phyloP scores from a whole-genome alignment of 2,888 invertebrate genomes.

The Calephelis perditalis region DNA sequence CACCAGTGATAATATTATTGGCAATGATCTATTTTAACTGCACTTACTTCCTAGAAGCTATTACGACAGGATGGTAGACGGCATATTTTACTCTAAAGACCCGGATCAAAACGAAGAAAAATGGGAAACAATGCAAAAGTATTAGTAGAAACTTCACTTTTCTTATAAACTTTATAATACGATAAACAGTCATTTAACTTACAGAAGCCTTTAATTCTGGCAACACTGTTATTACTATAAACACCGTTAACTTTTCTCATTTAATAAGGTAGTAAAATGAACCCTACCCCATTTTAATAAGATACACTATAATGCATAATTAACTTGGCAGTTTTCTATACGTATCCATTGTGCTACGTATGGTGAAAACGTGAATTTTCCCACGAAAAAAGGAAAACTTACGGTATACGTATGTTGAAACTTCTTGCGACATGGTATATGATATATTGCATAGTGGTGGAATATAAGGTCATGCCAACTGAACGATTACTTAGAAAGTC shows the following conservation, averaged over 20 bases:
- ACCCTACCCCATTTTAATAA: constrained; percentile 29
- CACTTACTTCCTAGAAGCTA: too few relatives aligned
- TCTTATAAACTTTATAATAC: not conserved
- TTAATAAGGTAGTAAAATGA: constrained; percentile 21
- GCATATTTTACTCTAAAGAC: too few relatives aligned
- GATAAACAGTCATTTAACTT: constrained; percentile 17
- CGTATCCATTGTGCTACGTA: constrained; percentile 49
- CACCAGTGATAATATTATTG: too few relatives aligned
- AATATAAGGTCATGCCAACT: constrained; percentile 29
- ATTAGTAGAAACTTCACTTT: too few relatives aligned
- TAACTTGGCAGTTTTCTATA: constrained; percentile 35
- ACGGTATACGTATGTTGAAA: constrained; percentile 54
- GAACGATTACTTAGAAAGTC: constrained; percentile 16
- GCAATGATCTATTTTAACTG: too few relatives aligned
- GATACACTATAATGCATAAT: constrained; percentile 29
- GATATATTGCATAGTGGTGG: constrained; percentile 25
- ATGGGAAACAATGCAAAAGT: too few relatives aligned
- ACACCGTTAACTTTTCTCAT: constrained; percentile 45
- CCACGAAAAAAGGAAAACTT: constrained; percentile 74
- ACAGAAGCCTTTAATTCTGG: constrained; percentile 26
- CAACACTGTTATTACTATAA: constrained; percentile 37
- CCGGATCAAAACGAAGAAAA: too few relatives aligned
- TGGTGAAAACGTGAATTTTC: constrained; percentile 66
- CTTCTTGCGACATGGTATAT: constrained; percentile 45
- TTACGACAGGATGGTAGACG: too few relatives aligned